These are phyloP conservation scores for Sitta carolinensis DNA, from an alignment of 2,797 vertebrate species.

Conservation along the genomic window DNA sequence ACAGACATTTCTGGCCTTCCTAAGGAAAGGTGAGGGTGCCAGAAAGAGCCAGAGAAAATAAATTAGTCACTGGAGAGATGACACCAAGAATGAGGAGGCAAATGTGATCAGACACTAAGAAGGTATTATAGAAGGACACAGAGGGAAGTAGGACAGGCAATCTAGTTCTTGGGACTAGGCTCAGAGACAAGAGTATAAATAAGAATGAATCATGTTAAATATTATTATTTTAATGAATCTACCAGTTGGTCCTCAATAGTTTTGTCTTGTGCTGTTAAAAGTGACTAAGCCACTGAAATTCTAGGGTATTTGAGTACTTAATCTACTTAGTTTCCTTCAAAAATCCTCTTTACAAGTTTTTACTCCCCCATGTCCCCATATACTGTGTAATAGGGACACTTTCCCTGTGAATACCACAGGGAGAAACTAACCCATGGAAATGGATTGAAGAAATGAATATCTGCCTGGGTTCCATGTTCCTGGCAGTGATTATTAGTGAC, in stretches of 20 bases:
- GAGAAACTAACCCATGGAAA: not conserved
- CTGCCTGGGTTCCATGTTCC: not conserved
- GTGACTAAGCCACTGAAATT: slow-evolving; percentile 20
- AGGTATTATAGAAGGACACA: not conserved
- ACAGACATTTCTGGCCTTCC: not conserved
- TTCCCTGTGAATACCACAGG: not conserved
- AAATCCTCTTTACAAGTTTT: not conserved
- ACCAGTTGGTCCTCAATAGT: not conserved
- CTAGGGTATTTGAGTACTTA: not conserved
- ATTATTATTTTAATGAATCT: not conserved
- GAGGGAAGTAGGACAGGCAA: not conserved
- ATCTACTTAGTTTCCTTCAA: not conserved
- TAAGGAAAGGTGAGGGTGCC: not conserved
- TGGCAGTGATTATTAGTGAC: not conserved
- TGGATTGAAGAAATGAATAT: not conserved
- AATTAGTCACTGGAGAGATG: not conserved
- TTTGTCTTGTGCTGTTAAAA: slow-evolving; percentile 10
- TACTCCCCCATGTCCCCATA: not conserved
- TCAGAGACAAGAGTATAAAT: not conserved
- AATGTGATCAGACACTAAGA: not conserved
- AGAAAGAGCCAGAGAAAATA: not conserved
- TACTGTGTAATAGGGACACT: not conserved
- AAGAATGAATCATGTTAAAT: not conserved
- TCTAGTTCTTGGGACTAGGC: not conserved
- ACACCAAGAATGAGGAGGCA: not conserved